Evolutionary conservation across 2,888 invertebrate species (phyloP).

Genomic region (Acrocera orbiculus): DNA sequence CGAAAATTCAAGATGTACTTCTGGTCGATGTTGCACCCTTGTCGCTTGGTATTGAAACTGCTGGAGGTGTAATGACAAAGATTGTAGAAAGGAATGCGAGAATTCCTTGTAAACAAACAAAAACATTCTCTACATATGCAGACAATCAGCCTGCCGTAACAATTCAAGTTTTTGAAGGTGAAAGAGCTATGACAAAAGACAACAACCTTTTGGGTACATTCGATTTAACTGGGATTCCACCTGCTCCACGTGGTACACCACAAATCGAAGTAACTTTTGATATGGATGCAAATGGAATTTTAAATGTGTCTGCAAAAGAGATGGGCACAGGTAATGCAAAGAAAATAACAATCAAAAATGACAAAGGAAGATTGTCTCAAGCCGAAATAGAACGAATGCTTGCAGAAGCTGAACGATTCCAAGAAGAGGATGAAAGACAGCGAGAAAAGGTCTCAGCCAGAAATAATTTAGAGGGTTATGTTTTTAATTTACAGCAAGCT

Average conservation of each 20-base stretch:
- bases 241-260: slow-evolving; percentile 68
- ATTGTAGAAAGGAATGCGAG: slow-evolving; percentile 48
- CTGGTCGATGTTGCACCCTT: slow-evolving; percentile 50
- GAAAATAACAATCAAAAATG: slow-evolving; percentile 62
- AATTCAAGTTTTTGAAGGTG: slow-evolving; percentile 53
- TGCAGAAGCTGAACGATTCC: slow-evolving; percentile 52
- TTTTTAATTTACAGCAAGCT: slow-evolving; percentile 49
- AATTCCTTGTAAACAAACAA: slow-evolving; percentile 49
- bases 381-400: slow-evolving; percentile 66
- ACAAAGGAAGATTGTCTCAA: slow-evolving; percentile 56
- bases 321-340: slow-evolving; percentile 44
- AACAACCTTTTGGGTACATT: slow-evolving; percentile 87
- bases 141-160: slow-evolving; percentile 60
- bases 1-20: slow-evolving; percentile 54
- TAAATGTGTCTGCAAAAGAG: slow-evolving; percentile 63
- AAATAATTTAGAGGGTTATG: slow-evolving; percentile 53
- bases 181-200: slow-evolving; percentile 76
- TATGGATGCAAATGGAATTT: slow-evolving; percentile 81
- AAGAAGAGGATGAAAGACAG: slow-evolving; percentile 54
- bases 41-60: slow-evolving; percentile 58
- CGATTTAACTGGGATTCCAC: slow-evolving; percentile 83
- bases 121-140: slow-evolving; percentile 55
- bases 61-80: slow-evolving; percentile 56
- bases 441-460: slow-evolving; percentile 46
- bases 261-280: slow-evolving; percentile 64